These are phyloP conservation scores for Capromys pilorides DNA, from an alignment of 2,797 vertebrate species.

Conservation along the genomic window DNA sequence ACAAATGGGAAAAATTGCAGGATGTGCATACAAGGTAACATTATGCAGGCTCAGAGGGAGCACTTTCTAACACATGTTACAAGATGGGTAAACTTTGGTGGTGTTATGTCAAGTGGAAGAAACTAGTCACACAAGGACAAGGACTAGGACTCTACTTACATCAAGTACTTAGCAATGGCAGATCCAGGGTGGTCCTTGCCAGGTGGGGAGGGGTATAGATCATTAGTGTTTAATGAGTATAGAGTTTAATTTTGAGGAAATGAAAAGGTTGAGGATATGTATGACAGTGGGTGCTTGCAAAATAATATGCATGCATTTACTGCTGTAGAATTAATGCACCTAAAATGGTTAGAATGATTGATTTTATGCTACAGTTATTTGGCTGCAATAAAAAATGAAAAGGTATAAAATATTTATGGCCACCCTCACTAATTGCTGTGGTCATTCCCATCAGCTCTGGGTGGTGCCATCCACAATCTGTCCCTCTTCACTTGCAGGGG, in stretches of 20 bases:
- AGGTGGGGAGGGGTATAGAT: not conserved
- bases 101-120: not conserved
- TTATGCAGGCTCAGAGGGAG: not conserved
- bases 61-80: not conserved
- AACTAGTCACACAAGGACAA: not conserved
- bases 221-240: not conserved
- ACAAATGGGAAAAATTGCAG: not conserved
- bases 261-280: not conserved
- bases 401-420: not conserved
- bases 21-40: too few species aligned
- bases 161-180: not conserved
- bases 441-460: not conserved
- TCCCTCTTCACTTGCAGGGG: not conserved
- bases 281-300: not conserved
- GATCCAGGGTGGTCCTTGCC: not conserved
- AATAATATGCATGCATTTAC: not conserved
- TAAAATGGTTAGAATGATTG: not conserved
- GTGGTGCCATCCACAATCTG: not conserved
- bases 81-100: not conserved
- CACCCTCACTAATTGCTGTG: not conserved
- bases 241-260: not conserved
- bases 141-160: not conserved
- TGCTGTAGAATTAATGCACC: not conserved
- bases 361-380: not conserved
- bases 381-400: not conserved